These are phyloP conservation scores for Harpagifer antarcticus DNA, from an alignment of 2,797 vertebrate genomes.

Conservation along the genomic window DNA sequence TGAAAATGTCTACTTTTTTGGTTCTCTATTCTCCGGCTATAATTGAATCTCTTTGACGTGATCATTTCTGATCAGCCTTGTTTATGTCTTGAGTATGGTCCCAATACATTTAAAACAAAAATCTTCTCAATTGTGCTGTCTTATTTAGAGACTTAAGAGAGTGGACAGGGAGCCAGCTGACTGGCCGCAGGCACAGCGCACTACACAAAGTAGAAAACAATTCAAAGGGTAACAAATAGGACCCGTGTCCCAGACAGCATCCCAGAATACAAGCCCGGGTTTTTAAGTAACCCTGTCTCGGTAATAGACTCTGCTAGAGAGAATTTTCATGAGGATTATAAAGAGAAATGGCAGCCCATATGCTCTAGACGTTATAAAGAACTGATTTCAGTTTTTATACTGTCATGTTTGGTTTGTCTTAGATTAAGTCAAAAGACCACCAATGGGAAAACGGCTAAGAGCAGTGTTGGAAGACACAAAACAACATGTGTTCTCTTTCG, in stretches of 20 bases:
- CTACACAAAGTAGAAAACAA: constrained; percentile 74
- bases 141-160: constrained; percentile 58
- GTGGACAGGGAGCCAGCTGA: constrained; percentile 63
- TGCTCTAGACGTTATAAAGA: constrained; percentile 51
- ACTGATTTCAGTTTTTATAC: constrained; percentile 46
- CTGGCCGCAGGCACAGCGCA: constrained; percentile 62
- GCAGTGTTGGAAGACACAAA: constrained; percentile 60
- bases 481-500: constrained; percentile 55
- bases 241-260: constrained; percentile 56
- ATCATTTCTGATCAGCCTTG: constrained; percentile 53
- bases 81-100: constrained; percentile 42
- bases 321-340: constrained; percentile 61
- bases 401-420: constrained; percentile 69
- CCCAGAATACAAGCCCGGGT: constrained; percentile 7
- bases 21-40: constrained; percentile 32
- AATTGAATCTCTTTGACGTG: constrained; percentile 51
- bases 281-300: constrained; percentile 42
- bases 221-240: constrained; percentile 74
- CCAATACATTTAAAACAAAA: constrained; percentile 7
- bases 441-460: constrained; percentile 40
- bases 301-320: constrained; percentile 63
- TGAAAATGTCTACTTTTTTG: constrained; percentile 41
- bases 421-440: constrained; percentile 57
- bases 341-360: constrained; percentile 61
- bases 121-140: constrained; percentile 50